A percentile compares a stretch with the other conserved stretches of the same genome.
These are phyloP conservation scores for Phragmatobia fuliginosa DNA, from an alignment of 2,888 invertebrate genomes.

Conservation along the genomic window DNA sequence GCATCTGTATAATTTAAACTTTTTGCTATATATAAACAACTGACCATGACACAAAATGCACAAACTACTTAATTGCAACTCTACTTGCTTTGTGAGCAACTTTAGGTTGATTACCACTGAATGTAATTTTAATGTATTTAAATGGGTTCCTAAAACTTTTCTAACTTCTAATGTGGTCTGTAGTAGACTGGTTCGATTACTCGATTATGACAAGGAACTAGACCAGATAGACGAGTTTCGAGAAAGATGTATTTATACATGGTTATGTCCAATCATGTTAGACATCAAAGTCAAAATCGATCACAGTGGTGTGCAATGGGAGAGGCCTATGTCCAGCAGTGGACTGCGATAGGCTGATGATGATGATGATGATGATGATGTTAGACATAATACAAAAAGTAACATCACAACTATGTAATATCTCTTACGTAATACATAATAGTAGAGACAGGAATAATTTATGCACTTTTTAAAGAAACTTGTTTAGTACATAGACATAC, in stretches of 20 bases:
- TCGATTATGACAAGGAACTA: background rate
- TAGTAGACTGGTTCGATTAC: background rate
- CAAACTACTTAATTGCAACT: slow-evolving; percentile 40
- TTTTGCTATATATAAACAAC: slow-evolving; percentile 21
- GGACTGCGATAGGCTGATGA: no score
- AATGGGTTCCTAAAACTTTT: background rate
- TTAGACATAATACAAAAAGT: background rate
- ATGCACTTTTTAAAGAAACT: no score
- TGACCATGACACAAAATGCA: slow-evolving; percentile 48
- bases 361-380: no score
- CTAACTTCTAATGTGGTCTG: background rate
- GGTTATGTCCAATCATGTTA: background rate
- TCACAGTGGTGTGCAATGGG: no score
- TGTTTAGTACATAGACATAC: no score
- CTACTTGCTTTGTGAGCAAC: slow-evolving; percentile 22
- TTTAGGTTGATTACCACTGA: slow-evolving; percentile 19
- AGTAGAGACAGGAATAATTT: no score
- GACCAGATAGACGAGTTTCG: background rate
- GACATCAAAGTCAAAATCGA: no score
- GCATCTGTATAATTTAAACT: slow-evolving; percentile 25
- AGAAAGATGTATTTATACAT: background rate
- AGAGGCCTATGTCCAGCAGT: no score
- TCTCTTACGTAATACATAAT: no score
- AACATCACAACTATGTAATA: background rate
- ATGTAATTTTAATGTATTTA: background rate